Evolutionary conservation across 2,888 invertebrate genomes (phyloP), one percentile per base, ranked within the genome.

Genomic region (Mesodorylaimus sp.): DNA sequence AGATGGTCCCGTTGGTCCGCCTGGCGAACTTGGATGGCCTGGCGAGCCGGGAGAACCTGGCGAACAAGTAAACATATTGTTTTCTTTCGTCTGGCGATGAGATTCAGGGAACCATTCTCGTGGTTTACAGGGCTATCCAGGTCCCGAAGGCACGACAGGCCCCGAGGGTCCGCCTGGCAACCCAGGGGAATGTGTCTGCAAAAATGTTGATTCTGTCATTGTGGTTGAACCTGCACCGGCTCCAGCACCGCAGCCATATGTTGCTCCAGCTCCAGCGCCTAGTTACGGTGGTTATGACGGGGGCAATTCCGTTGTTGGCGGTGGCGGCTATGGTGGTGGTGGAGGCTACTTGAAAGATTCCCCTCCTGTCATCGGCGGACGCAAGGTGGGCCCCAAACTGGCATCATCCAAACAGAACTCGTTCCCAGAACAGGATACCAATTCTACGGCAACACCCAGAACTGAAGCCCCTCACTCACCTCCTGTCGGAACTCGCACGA

Each of bases 181-280:
- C 38, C 61, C 61, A 1, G 61, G 61, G 24, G 61, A 60, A 2
- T 64, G 64, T 48, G 61, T 64, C 19, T 65, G 64, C 52, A 60
- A 62, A 54, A 65, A 64, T 50, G 63, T 64, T 47, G 63, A 64
- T 52, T 58, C 58, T 10, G 60, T 64, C 37, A 59, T 64, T 24
- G 56, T 64, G 37, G 61, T 63, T 45, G 61, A 62, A 24, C 44
- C 27, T 19, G 25, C 44, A 3, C 27, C 44, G 44, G 27, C 26
- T 7, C 32, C 32, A 7, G 32, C 32, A 7, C 32, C 32, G 7
- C 32, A 32, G 32, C 32, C 7, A 16, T 32, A 32, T 16, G 10
- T 16, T 7, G 32, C 32, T 7, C 32, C 32, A 32, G 32, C 32
- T 7, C 32, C 32, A 7, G 32, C 32, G 32, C 32, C 32, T 16